Percentiles rank a stretch among this genome's conserved stretches.
Evolutionary conservation across 2,888 invertebrate species (phyloP).

Genomic region (Mesoligia furuncula): DNA sequence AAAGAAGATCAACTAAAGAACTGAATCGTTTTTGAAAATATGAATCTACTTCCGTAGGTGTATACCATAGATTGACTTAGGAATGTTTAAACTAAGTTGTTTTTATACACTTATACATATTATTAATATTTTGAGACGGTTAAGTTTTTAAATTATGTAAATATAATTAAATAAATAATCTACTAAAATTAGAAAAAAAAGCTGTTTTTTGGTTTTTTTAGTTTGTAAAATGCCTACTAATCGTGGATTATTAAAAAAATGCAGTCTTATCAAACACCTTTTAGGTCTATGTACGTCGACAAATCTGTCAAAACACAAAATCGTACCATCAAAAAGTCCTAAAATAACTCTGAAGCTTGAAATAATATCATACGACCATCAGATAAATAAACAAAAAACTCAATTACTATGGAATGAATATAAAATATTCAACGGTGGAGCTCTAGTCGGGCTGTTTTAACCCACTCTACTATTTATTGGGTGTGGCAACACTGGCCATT

Average conservation of each 20-base stretch:
- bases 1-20: neutral
- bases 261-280: neutral
- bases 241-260: neutral
- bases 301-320: slow-evolving; percentile 20
- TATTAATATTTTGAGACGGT: no score
- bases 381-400: slow-evolving; percentile 65
- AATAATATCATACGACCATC: slow-evolving; percentile 56
- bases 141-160: no score
- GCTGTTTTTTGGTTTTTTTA: neutral
- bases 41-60: no score
- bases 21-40: neutral
- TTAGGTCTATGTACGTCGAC: neutral
- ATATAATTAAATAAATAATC: no score
- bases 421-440: slow-evolving; percentile 69
- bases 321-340: slow-evolving; percentile 24
- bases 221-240: neutral
- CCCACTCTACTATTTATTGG: slow-evolving; percentile 66
- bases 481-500: slow-evolving; percentile 46
- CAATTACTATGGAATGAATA: slow-evolving; percentile 66
- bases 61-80: neutral
- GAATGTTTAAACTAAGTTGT: neutral
- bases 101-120: neutral
- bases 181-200: no score
- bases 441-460: slow-evolving; percentile 49
- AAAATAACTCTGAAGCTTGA: slow-evolving; percentile 40